phyloP scores from a whole-genome alignment of 2,113 vertebrate genomes.

The Ciconia maguari region DNA sequence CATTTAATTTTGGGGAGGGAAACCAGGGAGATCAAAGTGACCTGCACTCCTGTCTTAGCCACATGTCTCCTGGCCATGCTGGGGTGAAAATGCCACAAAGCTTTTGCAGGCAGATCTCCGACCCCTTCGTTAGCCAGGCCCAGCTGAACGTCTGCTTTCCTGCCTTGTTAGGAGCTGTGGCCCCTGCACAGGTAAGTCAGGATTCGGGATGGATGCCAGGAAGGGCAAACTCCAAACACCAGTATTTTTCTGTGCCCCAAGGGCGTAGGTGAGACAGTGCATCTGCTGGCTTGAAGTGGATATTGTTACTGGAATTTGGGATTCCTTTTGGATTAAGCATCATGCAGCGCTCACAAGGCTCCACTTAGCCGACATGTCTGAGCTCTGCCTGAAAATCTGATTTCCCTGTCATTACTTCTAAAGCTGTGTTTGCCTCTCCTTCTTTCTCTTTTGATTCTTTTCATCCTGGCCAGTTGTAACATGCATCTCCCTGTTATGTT shows the following conservation, averaged over 20 bases:
- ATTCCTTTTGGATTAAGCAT: slow-evolving; percentile 42
- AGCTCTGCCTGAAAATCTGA: slow-evolving; percentile 35
- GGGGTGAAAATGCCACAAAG: background rate
- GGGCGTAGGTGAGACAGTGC: background rate
- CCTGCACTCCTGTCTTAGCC: background rate
- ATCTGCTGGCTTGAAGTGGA: background rate
- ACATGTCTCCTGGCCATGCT: background rate
- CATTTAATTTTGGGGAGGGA: background rate
- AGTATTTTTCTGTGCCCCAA: background rate
- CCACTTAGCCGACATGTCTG: slow-evolving; percentile 35
- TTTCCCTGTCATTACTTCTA: background rate
- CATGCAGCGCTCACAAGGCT: background rate
- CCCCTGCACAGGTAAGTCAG: background rate
- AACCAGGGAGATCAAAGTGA: background rate
- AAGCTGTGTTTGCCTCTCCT: background rate
- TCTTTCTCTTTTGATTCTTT: background rate
- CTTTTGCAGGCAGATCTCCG: background rate
- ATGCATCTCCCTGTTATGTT: background rate
- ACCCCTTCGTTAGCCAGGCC: accelerated
- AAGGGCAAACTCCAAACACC: background rate
- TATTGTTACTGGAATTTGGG: background rate
- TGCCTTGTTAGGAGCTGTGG: background rate
- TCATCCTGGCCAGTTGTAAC: slow-evolving; percentile 18
- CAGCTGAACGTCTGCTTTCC: background rate
- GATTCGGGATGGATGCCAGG: background rate